phyloP scores from a whole-genome alignment of 2,888 invertebrate species.

The Eustalomyia histrio region DNA sequence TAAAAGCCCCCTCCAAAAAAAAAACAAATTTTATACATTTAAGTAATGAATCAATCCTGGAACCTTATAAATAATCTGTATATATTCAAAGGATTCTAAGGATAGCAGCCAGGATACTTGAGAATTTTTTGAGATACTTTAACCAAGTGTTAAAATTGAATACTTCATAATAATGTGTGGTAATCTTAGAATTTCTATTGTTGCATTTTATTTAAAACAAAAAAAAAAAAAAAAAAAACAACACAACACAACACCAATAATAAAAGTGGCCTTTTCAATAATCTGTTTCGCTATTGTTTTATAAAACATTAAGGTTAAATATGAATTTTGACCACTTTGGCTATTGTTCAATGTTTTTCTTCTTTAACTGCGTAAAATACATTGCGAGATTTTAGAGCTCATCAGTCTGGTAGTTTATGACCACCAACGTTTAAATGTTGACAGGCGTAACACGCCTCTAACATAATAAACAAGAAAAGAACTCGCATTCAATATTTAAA shows the following conservation, averaged over 20 bases:
- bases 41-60: conserved; percentile 73
- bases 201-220: conserved; percentile 16
- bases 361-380: not conserved
- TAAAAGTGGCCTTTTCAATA: conserved; percentile 49
- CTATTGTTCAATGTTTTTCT: conserved; percentile 22
- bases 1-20: conserved; percentile 54
- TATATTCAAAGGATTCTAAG: conserved; percentile 34
- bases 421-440: conserved; percentile 80
- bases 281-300: conserved; percentile 50
- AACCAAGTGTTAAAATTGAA: conserved; percentile 46
- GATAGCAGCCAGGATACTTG: conserved; percentile 36
- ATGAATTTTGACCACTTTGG: conserved; percentile 35
- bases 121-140: not conserved
- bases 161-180: conserved; percentile 47
- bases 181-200: conserved; percentile 49
- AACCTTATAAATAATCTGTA: conserved; percentile 53
- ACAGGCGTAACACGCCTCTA: conserved; percentile 79
- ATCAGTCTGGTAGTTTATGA: conserved; percentile 67
- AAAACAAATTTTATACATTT: conserved; percentile 21
- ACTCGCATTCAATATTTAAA: not conserved
- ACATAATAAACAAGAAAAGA: conserved; percentile 77
- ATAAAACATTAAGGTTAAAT: conserved; percentile 39
- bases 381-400: conserved; percentile 39
- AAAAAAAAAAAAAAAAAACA: too few species aligned
- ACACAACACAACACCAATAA: conserved; percentile 53